Evolutionary conservation across 2,888 invertebrate species (phyloP), one percentile per base, ranked within the genome.

Genomic region (Trisateles emortualis): DNA sequence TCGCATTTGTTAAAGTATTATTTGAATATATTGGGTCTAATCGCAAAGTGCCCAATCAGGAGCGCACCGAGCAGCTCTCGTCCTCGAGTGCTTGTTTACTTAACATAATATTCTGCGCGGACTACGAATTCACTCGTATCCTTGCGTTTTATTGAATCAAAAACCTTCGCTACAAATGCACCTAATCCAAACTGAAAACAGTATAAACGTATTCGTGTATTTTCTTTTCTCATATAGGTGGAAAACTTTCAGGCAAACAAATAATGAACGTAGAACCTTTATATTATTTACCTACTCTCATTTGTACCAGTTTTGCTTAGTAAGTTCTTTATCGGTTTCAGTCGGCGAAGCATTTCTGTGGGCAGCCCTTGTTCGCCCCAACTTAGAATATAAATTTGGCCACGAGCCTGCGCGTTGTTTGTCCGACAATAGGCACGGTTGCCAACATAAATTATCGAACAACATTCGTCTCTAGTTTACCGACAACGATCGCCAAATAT

Each of bases 361-460:
- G 81, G 68, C 67, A 68, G 71, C 68, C 77, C 74, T 71, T 74
- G 78, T 76, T 78, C 73, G 59, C 68, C 76, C 65, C 80, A 87
- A 90, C 84, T 88, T 88, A 72, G 84, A 79, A 84, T 86, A 88
- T 87, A 90, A 88, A 88, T 89, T 88, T 82, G 78, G 78, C 76
- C 74, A 65, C 74, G 73, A 74, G 73, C 78, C 73, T 75, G 68
- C 57, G 40, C 69, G 79, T 82, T 87, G 86, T 88, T 86, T 86
- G 87, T 82, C 80, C 78, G 74, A 84, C 84, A 88, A 87, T 84
- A 83, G 85, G 79, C 82, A 62, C 71, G 77, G 75, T 76, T 79
- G 82, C 80, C 81, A 81, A 88, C 84, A 85, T 88, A 88, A 88
- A 87, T 89, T 88, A 88, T 84, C 74, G 79, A 75, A 74, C 81